These are phyloP conservation scores for Leptarthrus brevirostris DNA, from an alignment of 2,888 invertebrate species.

Conservation along the genomic window DNA sequence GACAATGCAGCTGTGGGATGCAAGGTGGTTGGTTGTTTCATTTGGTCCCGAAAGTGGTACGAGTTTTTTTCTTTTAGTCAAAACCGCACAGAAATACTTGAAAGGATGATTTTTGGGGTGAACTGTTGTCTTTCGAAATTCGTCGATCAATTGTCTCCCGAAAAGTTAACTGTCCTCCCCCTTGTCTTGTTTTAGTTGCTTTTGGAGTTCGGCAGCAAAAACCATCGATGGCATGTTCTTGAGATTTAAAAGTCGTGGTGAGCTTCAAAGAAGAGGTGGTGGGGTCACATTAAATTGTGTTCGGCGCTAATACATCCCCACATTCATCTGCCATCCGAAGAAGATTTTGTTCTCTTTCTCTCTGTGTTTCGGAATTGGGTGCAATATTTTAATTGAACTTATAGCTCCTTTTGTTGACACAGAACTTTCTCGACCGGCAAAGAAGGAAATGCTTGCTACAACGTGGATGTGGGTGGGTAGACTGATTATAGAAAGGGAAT, in stretches of 20 bases:
- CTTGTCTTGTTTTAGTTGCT: constrained; percentile 5
- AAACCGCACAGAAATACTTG: not conserved
- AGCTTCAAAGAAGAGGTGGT: not conserved
- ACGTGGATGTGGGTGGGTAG: not conserved
- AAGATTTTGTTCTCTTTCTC: not conserved
- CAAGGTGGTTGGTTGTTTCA: constrained; percentile 22
- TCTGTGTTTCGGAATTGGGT: constrained; percentile 35
- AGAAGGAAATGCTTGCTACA: not conserved
- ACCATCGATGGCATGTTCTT: not conserved
- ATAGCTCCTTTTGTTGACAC: constrained; percentile 53
- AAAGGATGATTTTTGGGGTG: constrained; percentile 5
- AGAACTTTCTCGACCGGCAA: constrained; percentile 41
- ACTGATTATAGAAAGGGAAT: constrained; percentile 49
- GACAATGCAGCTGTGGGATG: constrained; percentile 13
- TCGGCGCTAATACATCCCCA: not conserved
- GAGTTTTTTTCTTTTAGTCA: not conserved
- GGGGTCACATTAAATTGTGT: constrained; percentile 49
- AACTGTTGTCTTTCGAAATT: constrained; percentile 52
- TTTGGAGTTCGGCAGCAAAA: not conserved
- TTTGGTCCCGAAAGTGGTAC: not conserved
- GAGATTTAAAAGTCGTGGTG: constrained; percentile 12
- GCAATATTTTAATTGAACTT: constrained; percentile 54
- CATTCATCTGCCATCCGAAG: not conserved
- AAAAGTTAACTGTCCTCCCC: constrained; percentile 40
- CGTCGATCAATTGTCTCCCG: constrained; percentile 53